Percentiles rank a stretch among this genome's conserved stretches.
Evolutionary conservation across 2,888 invertebrate genomes (phyloP).

Genomic region (Carterocephalus palaemon): DNA sequence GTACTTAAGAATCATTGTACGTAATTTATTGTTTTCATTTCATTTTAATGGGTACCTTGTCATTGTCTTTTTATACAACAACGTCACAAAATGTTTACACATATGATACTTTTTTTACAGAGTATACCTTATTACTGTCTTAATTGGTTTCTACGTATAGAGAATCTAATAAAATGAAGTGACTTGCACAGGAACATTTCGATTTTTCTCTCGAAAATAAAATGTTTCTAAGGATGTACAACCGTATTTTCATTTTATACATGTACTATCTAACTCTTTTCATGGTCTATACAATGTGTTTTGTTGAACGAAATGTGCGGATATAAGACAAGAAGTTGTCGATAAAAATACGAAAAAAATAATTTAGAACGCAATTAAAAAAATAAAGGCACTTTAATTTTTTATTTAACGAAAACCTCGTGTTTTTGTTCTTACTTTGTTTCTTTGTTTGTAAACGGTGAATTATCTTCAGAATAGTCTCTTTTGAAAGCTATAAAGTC

Average conservation of each 20-base stretch:
- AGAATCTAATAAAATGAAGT: conserved; percentile 74
- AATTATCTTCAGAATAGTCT: too few species aligned
- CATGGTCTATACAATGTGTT: too few species aligned
- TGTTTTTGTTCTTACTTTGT: too few species aligned
- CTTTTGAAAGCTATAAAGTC: too few species aligned
- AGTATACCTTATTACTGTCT: conserved; percentile 17
- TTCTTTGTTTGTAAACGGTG: too few species aligned
- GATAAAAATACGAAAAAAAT: too few species aligned
- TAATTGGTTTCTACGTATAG: conserved; percentile 26
- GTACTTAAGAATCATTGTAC: conserved; percentile 18
- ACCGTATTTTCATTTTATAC: conserved; percentile 2
- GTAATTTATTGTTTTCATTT: conserved; percentile 17
- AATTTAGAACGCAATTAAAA: too few species aligned
- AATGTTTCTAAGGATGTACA: conserved; percentile 19
- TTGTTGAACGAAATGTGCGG: too few species aligned
- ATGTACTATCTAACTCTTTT: too few species aligned
- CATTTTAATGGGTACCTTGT: conserved; percentile 7
- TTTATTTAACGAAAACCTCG: too few species aligned
- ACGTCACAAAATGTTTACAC: conserved; percentile 24
- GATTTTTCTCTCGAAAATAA: conserved; percentile 60
- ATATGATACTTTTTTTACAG: conserved; percentile 21
- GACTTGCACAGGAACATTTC: conserved; percentile 49
- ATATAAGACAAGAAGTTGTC: too few species aligned
- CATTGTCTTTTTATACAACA: conserved; percentile 5
- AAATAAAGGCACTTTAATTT: too few species aligned